These are phyloP conservation scores for Perca flavescens DNA, from an alignment of 2,113 vertebrate genomes.

Conservation along the genomic window DNA sequence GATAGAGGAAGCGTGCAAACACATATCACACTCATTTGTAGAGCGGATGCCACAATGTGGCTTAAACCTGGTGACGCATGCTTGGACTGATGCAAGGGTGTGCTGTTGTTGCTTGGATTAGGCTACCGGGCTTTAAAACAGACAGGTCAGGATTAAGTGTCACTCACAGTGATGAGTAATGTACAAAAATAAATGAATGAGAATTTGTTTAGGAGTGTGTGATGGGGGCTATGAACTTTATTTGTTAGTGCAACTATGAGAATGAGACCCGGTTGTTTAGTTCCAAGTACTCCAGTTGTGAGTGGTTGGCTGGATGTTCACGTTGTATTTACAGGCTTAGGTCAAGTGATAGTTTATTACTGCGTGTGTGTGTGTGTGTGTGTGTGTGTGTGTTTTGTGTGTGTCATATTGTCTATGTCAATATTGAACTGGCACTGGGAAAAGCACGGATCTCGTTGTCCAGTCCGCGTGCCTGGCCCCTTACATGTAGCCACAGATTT, in stretches of 20 bases:
- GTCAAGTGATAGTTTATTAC: conserved; percentile 30
- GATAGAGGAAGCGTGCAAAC: conserved; percentile 43
- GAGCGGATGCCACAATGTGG: not conserved
- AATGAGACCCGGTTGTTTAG: not conserved
- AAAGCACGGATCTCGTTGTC: conserved; percentile 57
- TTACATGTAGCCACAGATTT: conserved; percentile 71
- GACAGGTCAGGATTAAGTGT: conserved; percentile 48
- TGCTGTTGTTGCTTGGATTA: conserved; percentile 28
- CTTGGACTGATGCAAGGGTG: not conserved
- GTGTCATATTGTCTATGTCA: conserved; percentile 54
- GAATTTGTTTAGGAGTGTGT: conserved; percentile 8
- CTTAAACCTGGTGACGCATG: conserved; percentile 29
- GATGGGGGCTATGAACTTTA: conserved; percentile 21
- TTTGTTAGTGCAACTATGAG: not conserved
- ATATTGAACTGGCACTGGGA: conserved; percentile 64
- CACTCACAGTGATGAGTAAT: not conserved
- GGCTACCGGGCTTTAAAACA: conserved; percentile 22
- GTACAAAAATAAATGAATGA: conserved; percentile 21
- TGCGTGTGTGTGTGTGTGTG: not conserved
- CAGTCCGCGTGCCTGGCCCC: conserved; percentile 63
- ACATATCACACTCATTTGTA: conserved; percentile 48
- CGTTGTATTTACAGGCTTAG: conserved; percentile 39
- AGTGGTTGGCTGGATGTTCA: conserved; percentile 18
- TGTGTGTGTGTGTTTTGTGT: not conserved
- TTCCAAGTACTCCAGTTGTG: conserved; percentile 25